A percentile compares a stretch with the other conserved stretches of the same genome.
Evolutionary conservation across 1,140 invertebrate species (phyloP).

Genomic region (Phocides pigmalion): DNA sequence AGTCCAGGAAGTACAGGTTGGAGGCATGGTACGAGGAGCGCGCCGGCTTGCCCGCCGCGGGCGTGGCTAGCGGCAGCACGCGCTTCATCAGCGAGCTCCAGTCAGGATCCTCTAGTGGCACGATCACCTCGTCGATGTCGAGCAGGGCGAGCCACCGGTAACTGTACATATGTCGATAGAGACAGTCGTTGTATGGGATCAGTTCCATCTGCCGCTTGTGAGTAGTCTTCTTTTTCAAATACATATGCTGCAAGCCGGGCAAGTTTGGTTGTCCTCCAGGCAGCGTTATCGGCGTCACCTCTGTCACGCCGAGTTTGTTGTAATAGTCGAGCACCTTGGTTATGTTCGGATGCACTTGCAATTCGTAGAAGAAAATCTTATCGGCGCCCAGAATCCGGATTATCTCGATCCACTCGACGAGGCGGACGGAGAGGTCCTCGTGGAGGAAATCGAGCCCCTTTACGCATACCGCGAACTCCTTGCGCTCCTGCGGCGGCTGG

Average conservation of each 20-base stretch:
- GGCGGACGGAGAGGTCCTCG: slow-evolving; percentile 93
- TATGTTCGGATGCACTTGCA: slow-evolving; percentile 96
- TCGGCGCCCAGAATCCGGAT: slow-evolving; percentile 94
- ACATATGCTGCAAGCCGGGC: slow-evolving; percentile 94
- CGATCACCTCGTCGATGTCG: slow-evolving; percentile 97
- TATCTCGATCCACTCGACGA: slow-evolving; percentile 98
- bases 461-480: slow-evolving; percentile 96
- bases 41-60: slow-evolving; percentile 89
- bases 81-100: slow-evolving; percentile 93
- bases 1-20: slow-evolving; percentile 97
- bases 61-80: slow-evolving; percentile 89
- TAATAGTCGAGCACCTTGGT: slow-evolving; percentile 94
- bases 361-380: slow-evolving; percentile 96
- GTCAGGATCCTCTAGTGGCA: slow-evolving; percentile 91
- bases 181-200: slow-evolving; percentile 98
- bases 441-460: slow-evolving; percentile 96
- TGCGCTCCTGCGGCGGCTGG: slow-evolving; percentile 73
- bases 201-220: slow-evolving; percentile 97
- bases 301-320: slow-evolving; percentile 88
- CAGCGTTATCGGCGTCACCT: slow-evolving; percentile 94
- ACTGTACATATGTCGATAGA: slow-evolving; percentile 96
- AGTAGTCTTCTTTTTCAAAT: slow-evolving; percentile 94
- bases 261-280: slow-evolving; percentile 96
- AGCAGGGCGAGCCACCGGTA: slow-evolving; percentile 96
- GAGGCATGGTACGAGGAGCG: slow-evolving; percentile 94